Base-by-base conservation (phyloP, 2,888 invertebrate genomes). In the Chrysolina haemoptera region DNA sequence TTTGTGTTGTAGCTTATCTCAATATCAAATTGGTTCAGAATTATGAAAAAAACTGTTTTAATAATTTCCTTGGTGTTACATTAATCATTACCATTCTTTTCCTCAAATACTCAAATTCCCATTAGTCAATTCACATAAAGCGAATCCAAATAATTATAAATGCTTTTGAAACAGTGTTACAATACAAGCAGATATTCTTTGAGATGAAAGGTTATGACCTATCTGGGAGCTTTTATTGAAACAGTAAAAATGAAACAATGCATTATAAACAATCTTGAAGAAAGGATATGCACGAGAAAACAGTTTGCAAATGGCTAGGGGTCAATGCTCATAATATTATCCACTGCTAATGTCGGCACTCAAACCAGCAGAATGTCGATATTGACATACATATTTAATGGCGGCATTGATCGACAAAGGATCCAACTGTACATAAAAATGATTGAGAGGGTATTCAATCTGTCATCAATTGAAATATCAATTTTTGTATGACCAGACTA, bases 191-290 rank as follows among this genome's bases (percentile, higher is more conserved):
- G 35, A 27, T 27, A 59, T 59, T 59, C 9, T n/a, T 9, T 35
- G 59, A 14, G 59, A 27, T 27, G 35, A 59, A 59, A 59, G 59
- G 59, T 59, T 59, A 59, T 59, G 59, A 59, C 59, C 59, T 12
- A 59, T 27, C 59, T 59, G 59, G 59, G 59, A 59, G 27, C 4
- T 59, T 59, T 59, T 59, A 59, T 59, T n/a, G 59, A 35, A 59
- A 59, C 14, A 59, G 14, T 59, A 59, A 59, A 59, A 59, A 59
- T 59, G 59, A 59, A 59, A 59, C 59, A 59, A 59, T 59, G 59
- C 59, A 9, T 59, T 4, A 59, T 59, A 35, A 35, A 59, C 27
- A 59, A 27, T 35, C 59, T 59, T 27, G 35, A 59, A 35, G 59
- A 59, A 59, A 59, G 59, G 59, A 22, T n/a, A 59, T 59, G 59